A percentile compares a stretch with the other conserved stretches of the same genome.
These are phyloP conservation scores for Lagria hirta DNA, from an alignment of 2,888 invertebrate genomes.

Conservation along the genomic window DNA sequence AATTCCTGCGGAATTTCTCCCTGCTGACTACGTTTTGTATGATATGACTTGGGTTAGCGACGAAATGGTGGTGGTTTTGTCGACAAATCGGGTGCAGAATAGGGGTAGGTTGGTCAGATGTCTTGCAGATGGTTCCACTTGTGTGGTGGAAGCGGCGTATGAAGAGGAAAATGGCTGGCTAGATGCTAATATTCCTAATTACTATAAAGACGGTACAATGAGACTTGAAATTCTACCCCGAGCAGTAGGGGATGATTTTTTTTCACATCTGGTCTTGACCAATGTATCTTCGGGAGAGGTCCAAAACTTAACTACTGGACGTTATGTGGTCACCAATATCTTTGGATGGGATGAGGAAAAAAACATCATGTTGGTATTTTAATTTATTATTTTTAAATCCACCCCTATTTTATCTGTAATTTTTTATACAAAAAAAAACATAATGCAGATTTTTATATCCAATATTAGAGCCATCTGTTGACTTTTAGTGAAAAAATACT, in stretches of 20 bases:
- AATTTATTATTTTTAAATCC: background rate
- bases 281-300: conserved; percentile 36
- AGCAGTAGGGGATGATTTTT: conserved; percentile 39
- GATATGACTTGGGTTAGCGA: conserved; percentile 75
- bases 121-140: conserved; percentile 26
- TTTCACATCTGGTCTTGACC: conserved; percentile 44
- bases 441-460: too few species aligned
- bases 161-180: conserved; percentile 72
- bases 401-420: background rate
- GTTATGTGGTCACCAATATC: conserved; percentile 62
- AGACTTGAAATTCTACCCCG: conserved; percentile 42
- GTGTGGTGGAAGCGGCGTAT: conserved; percentile 52
- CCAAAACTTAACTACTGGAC: conserved; percentile 59
- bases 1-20: conserved; percentile 37
- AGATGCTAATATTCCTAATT: conserved; percentile 60
- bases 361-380: conserved; percentile 59
- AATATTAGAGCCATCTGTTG: too few species aligned
- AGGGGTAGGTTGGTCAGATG: conserved; percentile 44
- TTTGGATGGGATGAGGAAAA: conserved; percentile 64
- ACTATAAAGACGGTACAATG: conserved; percentile 53
- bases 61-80: conserved; percentile 68
- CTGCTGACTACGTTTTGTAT: conserved; percentile 65
- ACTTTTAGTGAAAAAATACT: too few species aligned
- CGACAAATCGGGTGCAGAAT: conserved; percentile 87
- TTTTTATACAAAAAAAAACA: too few species aligned